Conservation (phyloP, 2,888 invertebrate genomes). For the Tachina lurida region DNA sequence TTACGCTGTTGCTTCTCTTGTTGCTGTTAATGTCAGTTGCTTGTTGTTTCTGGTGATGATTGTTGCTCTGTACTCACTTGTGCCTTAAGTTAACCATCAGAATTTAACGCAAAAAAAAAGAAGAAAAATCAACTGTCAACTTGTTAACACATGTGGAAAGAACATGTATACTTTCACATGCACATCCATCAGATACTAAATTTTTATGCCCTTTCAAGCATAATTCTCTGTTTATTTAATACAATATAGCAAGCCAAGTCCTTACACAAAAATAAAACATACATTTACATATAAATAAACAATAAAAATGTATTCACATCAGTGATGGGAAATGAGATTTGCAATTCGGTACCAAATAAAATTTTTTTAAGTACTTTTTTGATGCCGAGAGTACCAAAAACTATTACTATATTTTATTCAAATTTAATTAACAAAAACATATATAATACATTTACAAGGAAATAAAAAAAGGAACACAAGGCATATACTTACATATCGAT, state of each 20-base stretch:
- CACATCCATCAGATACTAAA: slow-evolving; percentile 36
- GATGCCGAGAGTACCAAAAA: no score
- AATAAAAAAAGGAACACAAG: no score
- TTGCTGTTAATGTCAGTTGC: slow-evolving; percentile 25
- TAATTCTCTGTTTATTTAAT: slow-evolving; percentile 30
- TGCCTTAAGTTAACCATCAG: slow-evolving; percentile 53
- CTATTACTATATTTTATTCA: no score
- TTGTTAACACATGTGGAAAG: slow-evolving; percentile 54
- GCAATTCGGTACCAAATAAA: no score
- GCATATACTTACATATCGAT: no score
- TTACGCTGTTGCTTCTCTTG: slow-evolving; percentile 33
- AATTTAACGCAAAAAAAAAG: slow-evolving; percentile 34
- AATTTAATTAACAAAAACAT: no score
- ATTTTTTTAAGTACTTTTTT: no score
- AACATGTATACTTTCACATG: background rate
- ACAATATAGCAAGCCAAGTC: background rate
- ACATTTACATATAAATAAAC: background rate
- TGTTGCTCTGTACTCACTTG: slow-evolving; percentile 28
- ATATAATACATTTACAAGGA: no score
- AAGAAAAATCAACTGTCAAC: slow-evolving; percentile 47
- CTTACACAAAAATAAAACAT: background rate
- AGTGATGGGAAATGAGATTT: no score
- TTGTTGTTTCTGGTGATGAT: slow-evolving; percentile 18
- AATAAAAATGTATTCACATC: background rate
- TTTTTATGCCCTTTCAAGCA: slow-evolving; percentile 55